phyloP scores from a whole-genome alignment of 1,140 invertebrate species.

The Bombus cullumanus region DNA sequence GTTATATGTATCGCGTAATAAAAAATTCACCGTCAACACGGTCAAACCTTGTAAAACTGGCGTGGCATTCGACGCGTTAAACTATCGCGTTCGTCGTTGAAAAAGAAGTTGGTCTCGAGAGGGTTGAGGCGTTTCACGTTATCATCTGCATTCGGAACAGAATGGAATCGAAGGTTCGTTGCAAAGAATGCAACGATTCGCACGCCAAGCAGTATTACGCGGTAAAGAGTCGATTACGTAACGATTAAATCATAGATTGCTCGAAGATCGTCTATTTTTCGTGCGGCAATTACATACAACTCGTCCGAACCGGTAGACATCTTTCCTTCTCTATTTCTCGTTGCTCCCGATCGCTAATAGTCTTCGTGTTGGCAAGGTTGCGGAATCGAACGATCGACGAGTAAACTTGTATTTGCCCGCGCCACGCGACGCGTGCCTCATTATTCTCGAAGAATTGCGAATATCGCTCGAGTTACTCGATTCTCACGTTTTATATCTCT shows the following conservation, averaged over 20 bases:
- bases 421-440: background rate
- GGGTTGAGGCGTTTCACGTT: background rate
- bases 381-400: background rate
- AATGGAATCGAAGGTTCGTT: background rate
- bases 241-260: slow-evolving; percentile 24
- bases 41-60: too few relatives aligned
- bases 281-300: background rate
- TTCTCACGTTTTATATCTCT: background rate
- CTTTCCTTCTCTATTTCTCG: background rate
- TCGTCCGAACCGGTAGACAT: background rate
- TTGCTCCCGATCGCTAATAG: background rate
- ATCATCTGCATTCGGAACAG: fast-evolving
- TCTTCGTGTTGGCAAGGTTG: slow-evolving; percentile 7
- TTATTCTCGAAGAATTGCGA: background rate
- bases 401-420: background rate
- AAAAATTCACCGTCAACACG: too few relatives aligned
- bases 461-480: background rate
- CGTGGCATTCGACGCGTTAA: background rate
- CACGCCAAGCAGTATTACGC: too few relatives aligned
- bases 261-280: background rate
- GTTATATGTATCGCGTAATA: too few relatives aligned
- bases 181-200: background rate
- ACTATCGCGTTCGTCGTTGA: background rate
- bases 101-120: background rate
- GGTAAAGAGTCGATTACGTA: background rate